phyloP scores from a whole-genome alignment of 2,888 invertebrate genomes.

The Cryptus armator region DNA sequence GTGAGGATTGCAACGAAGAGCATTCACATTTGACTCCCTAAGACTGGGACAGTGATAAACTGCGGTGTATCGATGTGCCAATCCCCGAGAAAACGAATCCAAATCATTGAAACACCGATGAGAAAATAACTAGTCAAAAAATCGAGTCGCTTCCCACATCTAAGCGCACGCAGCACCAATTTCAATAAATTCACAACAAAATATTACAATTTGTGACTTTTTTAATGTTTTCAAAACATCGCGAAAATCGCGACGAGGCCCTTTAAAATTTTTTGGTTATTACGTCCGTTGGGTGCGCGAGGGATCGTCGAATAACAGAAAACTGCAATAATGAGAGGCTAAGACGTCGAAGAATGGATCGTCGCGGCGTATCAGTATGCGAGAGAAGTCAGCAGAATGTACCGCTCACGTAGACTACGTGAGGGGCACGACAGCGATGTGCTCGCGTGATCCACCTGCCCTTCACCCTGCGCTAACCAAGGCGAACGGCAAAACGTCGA shows the following conservation, averaged over 20 bases:
- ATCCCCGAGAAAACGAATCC: background rate
- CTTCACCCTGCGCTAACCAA: constrained; percentile 83
- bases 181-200: too few species aligned
- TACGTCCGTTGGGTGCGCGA: background rate
- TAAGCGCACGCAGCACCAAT: too few species aligned
- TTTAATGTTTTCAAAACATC: too few species aligned
- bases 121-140: constrained; percentile 9
- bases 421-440: constrained; percentile 84
- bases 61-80: background rate
- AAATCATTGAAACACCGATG: background rate
- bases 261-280: too few species aligned
- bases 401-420: constrained; percentile 84
- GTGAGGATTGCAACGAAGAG: background rate
- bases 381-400: constrained; percentile 85
- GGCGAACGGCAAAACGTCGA: constrained; percentile 83
- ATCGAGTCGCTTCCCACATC: too few species aligned
- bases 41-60: background rate
- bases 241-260: too few species aligned
- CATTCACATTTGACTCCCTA: background rate
- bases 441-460: constrained; percentile 84
- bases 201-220: too few species aligned
- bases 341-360: constrained; percentile 81
- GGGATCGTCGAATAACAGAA: background rate
- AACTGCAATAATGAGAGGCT: constrained; percentile 81
- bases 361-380: constrained; percentile 83